A percentile compares a stretch with the other conserved stretches of the same genome.
These are phyloP conservation scores for Ammodytes dubius DNA, from an alignment of 2,113 vertebrate species.

Conservation along the genomic window DNA sequence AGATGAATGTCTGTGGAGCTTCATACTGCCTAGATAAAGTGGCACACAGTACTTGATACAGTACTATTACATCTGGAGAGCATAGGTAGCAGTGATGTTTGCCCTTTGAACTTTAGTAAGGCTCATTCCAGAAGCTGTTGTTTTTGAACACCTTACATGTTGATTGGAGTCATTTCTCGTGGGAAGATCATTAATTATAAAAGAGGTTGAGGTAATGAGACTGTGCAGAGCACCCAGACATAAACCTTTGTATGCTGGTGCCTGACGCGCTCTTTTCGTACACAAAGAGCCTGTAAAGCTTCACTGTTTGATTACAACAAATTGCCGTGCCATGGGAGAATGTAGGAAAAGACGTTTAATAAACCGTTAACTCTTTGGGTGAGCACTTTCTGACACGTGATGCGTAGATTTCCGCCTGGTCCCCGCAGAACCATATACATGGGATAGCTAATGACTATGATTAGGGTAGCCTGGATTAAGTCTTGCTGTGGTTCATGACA, in stretches of 20 bases:
- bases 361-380: constrained; percentile 72
- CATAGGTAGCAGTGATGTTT: background rate
- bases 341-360: constrained; percentile 62
- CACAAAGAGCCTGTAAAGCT: constrained; percentile 38
- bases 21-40: background rate
- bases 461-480: constrained; percentile 75
- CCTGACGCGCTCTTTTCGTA: constrained; percentile 40
- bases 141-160: background rate
- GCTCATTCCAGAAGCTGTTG: background rate
- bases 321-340: constrained; percentile 55
- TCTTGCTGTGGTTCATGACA: constrained; percentile 69
- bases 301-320: constrained; percentile 67
- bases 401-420: constrained; percentile 33
- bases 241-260: constrained; percentile 28
- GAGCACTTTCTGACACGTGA: constrained; percentile 55
- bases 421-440: constrained; percentile 58
- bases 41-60: background rate
- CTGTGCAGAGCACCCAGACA: constrained; percentile 28
- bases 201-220: constrained; percentile 31
- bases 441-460: constrained; percentile 77
- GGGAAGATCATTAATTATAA: constrained; percentile 11
- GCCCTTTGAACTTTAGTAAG: background rate
- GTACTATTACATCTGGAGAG: background rate
- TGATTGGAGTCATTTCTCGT: background rate
- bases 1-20: background rate